A percentile compares a stretch with the other conserved stretches of the same genome.
phyloP scores from a whole-genome alignment of 1,140 invertebrate species.

The Conus betulinus region DNA sequence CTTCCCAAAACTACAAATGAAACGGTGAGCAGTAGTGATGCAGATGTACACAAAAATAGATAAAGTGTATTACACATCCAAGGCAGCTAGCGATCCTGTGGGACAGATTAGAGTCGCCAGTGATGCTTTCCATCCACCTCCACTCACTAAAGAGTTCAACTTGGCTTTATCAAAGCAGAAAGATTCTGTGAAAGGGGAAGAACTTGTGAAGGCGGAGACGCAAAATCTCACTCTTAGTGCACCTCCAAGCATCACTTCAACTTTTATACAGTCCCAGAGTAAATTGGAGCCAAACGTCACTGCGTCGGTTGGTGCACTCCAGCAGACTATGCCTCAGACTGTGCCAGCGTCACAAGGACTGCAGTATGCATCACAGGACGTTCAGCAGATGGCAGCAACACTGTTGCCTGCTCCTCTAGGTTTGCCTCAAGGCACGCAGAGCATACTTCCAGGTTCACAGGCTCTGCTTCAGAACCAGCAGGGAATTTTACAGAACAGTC shows the following conservation, averaged over 20 bases:
- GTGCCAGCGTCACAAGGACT: background rate
- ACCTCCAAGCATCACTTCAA: background rate
- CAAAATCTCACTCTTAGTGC: background rate
- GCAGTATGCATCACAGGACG: background rate
- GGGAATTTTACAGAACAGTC: background rate
- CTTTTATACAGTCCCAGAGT: background rate
- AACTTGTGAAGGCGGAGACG: no score
- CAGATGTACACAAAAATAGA: conserved; percentile 13
- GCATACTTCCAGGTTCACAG: background rate
- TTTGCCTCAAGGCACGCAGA: background rate
- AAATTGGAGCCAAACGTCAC: background rate
- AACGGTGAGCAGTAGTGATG: background rate
- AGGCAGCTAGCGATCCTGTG: background rate
- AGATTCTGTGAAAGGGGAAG: no score
- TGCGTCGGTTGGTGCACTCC: background rate
- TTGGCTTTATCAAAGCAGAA: background rate
- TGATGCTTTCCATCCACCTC: background rate
- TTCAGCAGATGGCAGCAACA: background rate
- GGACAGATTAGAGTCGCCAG: background rate
- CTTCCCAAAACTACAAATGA: background rate
- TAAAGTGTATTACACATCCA: conserved; percentile 11
- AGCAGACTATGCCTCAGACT: background rate
- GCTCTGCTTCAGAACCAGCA: background rate
- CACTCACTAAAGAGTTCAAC: background rate
- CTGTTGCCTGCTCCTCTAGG: background rate